phyloP scores from a whole-genome alignment of 2,797 vertebrate species.

The Sebastes flavidus region DNA sequence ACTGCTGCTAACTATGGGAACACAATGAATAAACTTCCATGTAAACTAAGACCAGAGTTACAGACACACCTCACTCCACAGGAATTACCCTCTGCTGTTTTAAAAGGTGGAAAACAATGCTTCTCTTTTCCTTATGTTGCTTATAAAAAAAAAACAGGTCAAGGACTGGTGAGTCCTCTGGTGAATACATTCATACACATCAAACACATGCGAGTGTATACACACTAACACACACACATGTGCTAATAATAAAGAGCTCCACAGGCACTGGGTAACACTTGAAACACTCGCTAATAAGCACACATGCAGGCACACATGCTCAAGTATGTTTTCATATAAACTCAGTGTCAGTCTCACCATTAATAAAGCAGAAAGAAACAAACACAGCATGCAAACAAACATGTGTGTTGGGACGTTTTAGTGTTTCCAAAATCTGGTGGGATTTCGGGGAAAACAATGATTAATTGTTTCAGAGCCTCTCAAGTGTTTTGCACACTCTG shows the following conservation, averaged over 20 bases:
- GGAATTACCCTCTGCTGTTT: constrained; percentile 51
- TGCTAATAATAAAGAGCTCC: constrained; percentile 80
- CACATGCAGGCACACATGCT: constrained; percentile 58
- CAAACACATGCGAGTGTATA: constrained; percentile 65
- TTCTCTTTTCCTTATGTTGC: constrained; percentile 59
- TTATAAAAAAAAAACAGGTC: constrained; percentile 65
- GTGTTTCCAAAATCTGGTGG: constrained; percentile 46
- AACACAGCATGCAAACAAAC: constrained; percentile 59
- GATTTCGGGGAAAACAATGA: constrained; percentile 54
- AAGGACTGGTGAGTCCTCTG: constrained; percentile 67
- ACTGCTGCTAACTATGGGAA: constrained; percentile 43
- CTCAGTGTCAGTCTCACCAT: constrained; percentile 44
- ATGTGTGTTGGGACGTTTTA: constrained; percentile 27
- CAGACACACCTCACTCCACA: constrained; percentile 62
- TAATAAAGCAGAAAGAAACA: constrained; percentile 39
- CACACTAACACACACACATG: constrained; percentile 63
- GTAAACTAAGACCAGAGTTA: constrained; percentile 49
- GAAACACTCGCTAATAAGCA: constrained; percentile 77
- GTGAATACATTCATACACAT: constrained; percentile 68
- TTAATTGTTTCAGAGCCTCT: constrained; percentile 44
- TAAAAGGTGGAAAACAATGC: constrained; percentile 61
- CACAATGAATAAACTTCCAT: constrained; percentile 48
- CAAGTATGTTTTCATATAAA: constrained; percentile 60
- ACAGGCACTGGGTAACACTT: constrained; percentile 69
- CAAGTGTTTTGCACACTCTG: constrained; percentile 41